Evolutionary conservation across 35 echinoderm and acorn worm species (phyloP).

Genomic region (Heliocidaris erythrogramma): DNA sequence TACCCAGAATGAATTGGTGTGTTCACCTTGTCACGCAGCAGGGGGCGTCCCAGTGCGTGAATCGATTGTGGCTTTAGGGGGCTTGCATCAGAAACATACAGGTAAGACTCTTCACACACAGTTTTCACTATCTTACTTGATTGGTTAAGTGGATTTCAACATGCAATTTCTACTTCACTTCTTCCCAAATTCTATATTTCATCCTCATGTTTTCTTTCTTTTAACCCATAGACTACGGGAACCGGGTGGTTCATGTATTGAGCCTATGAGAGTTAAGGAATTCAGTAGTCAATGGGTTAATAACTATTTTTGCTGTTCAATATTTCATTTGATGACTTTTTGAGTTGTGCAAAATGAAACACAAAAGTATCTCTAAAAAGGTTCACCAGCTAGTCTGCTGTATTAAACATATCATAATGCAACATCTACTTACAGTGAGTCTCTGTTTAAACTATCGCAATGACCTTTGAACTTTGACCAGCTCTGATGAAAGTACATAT

Average conservation of each 20-base stretch:
- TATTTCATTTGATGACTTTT: not conserved
- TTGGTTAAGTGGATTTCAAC: not conserved
- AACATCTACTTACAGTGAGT: not conserved
- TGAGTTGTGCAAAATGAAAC: too few species aligned
- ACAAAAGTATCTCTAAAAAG: too few species aligned
- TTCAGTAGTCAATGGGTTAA: too few species aligned
- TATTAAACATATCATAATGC: not conserved
- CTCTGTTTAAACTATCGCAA: too few species aligned
- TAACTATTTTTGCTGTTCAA: not conserved
- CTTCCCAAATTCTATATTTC: too few species aligned
- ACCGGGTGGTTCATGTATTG: too few species aligned
- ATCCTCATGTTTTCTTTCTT: not conserved
- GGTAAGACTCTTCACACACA: not conserved
- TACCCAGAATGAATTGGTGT: conserved; percentile 49
- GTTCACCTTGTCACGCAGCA: not conserved
- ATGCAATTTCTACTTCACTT: too few species aligned
- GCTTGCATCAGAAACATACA: conserved; percentile 33
- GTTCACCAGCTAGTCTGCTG: not conserved
- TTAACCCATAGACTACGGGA: too few species aligned
- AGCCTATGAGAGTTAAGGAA: too few species aligned
- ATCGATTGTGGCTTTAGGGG: conserved; percentile 35
- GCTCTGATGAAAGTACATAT: not conserved
- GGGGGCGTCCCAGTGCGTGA: not conserved
- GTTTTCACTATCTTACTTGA: not conserved
- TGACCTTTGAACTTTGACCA: not conserved